These are phyloP conservation scores for Eurystomus gularis DNA, from an alignment of 2,113 vertebrate genomes.

Conservation along the genomic window DNA sequence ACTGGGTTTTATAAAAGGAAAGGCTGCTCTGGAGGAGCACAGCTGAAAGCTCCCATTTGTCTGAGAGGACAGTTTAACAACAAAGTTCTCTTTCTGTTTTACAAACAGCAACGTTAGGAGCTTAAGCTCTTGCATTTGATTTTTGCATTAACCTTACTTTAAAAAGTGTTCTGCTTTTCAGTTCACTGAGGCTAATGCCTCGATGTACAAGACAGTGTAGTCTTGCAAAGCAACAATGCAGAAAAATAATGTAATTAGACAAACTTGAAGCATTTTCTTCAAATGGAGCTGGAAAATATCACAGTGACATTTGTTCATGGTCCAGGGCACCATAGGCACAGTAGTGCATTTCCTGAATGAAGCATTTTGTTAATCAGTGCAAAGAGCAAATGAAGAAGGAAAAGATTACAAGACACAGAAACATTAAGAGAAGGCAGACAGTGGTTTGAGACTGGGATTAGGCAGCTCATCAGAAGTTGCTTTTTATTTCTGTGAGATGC, in stretches of 20 bases:
- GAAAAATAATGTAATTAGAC: constrained; percentile 15
- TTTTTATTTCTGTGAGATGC: not conserved
- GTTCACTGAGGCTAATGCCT: not conserved
- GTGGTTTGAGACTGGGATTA: not conserved
- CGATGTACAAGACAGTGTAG: not conserved
- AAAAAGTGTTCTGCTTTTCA: not conserved
- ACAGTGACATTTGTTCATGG: not conserved
- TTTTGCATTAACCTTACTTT: not conserved
- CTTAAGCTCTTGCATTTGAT: not conserved
- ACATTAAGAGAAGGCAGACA: not conserved
- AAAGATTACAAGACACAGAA: not conserved
- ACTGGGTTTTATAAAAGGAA: not conserved
- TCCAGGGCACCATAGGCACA: not conserved
- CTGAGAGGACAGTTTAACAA: not conserved
- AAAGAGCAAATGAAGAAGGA: not conserved
- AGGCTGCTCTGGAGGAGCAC: not conserved
- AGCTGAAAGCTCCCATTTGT: not conserved
- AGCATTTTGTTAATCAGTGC: not conserved
- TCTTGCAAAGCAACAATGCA: not conserved
- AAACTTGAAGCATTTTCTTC: not conserved
- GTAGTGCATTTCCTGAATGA: not conserved
- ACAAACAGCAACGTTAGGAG: not conserved
- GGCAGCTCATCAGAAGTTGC: not conserved
- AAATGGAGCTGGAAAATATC: not conserved
- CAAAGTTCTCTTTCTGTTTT: not conserved